A percentile compares a stretch with the other conserved stretches of the same genome.
These are phyloP conservation scores for human DNA, from an alignment of 2,113 vertebrate genomes.

Conservation along the genomic window GRCh38 chr5:6889501-6890000, in stretches of 20 bases:
- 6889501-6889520: not conserved
- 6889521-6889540: not conserved
- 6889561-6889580: not conserved
- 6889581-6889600: not conserved
- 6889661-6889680: not conserved
- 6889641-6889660: not conserved
- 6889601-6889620: rapidly evolving
- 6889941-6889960: no score
- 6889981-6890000: no score
- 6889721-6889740: not conserved
- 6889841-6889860: no score
- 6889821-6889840: not conserved
- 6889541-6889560: not conserved
- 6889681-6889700: not conserved
- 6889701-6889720: not conserved
- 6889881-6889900: not conserved
- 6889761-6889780: not conserved
- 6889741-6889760: not conserved
- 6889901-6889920: not conserved
- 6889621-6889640: not conserved
- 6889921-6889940: not conserved
- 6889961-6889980: no score
- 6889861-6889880: not conserved
- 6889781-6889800: not conserved
- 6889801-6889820: no score